Base-by-base conservation (phyloP, 2,797 vertebrate species). In the Craterocephalus amniculus region DNA sequence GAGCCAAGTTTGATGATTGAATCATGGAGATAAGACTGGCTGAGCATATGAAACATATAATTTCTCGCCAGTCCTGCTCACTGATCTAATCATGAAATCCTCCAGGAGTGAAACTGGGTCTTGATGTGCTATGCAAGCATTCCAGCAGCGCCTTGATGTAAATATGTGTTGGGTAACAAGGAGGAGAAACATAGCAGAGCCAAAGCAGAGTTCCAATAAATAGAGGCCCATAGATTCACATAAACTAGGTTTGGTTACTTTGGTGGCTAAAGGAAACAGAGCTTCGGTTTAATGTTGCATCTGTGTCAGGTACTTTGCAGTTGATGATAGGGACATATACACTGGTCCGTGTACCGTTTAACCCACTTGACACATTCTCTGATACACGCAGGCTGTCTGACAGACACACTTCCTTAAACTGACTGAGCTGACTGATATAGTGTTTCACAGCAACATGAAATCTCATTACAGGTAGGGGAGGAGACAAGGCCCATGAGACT, bases 341-440 rank as follows among this genome's bases (percentile, higher is more conserved):
- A 88, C 87, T 87, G 88, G 80, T 84, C 87, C 74, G 70, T 86
- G 87, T 87, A 88, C 76, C 81, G 72, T 88, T 93, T 92, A 93
- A 91, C 90, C 90, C 73, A 51, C 71, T 80, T 89, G 89, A 88
- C 91, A 91, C 81, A 71, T 78, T 78, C n/a, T 56, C 67, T 76
- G 87, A 87, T 89, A 83, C 76, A 68, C 63, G 51, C 81, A 75
- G 74, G 70, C 86, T 74, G 77, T 58, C 81, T 87, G 88, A 90
- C 78, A 83, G 85, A 85, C 74, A 66, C 65, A 51, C 56, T 27
- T 63, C 79, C 55, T 61, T 80, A 62, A 62, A 57, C 75, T 4
- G 48, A 84, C 52, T 20, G 54, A 80, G 73, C 71, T 77, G 87
- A 81, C 80, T 89, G 88, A 85, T 88, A 87, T 20, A 45, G 74